Evolutionary conservation across 2,888 invertebrate genomes (phyloP).

Genomic region (Adela reaumurella): DNA sequence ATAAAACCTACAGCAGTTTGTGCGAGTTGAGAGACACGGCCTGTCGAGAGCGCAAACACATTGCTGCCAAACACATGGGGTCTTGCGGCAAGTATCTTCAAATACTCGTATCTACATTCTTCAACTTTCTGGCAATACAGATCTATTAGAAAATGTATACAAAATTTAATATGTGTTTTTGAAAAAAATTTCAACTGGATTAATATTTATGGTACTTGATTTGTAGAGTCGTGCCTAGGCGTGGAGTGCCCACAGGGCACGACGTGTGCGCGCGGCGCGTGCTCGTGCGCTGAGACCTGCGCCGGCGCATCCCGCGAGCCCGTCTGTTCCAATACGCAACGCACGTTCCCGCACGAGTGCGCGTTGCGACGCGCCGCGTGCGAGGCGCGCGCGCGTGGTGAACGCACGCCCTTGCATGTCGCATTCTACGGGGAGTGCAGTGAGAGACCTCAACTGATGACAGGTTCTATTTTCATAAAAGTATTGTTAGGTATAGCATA

Average conservation of each 20-base stretch:
- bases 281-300: slow-evolving; percentile 79
- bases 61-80: slow-evolving; percentile 76
- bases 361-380: slow-evolving; percentile 76
- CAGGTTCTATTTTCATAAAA: too few relatives aligned
- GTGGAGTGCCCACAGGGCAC: slow-evolving; percentile 77
- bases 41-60: slow-evolving; percentile 68
- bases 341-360: slow-evolving; percentile 79
- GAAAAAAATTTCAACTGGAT: too few relatives aligned
- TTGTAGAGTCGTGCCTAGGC: slow-evolving; percentile 76
- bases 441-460: slow-evolving; percentile 27
- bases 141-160: not conserved
- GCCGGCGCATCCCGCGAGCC: slow-evolving; percentile 62
- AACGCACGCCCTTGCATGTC: slow-evolving; percentile 34
- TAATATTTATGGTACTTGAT: too few relatives aligned
- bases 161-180: not conserved
- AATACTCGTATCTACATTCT: too few relatives aligned
- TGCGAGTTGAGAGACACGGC: slow-evolving; percentile 78
- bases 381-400: slow-evolving; percentile 62
- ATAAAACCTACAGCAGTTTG: slow-evolving; percentile 79
- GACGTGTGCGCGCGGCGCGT: slow-evolving; percentile 77
- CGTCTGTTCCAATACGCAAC: slow-evolving; percentile 74
- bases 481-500: too few relatives aligned
- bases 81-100: slow-evolving; percentile 74
- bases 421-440: slow-evolving; percentile 76
- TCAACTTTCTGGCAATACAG: not conserved